Conservation (phyloP, 2,113 vertebrate species). For the Brachyistius frenatus region DNA sequence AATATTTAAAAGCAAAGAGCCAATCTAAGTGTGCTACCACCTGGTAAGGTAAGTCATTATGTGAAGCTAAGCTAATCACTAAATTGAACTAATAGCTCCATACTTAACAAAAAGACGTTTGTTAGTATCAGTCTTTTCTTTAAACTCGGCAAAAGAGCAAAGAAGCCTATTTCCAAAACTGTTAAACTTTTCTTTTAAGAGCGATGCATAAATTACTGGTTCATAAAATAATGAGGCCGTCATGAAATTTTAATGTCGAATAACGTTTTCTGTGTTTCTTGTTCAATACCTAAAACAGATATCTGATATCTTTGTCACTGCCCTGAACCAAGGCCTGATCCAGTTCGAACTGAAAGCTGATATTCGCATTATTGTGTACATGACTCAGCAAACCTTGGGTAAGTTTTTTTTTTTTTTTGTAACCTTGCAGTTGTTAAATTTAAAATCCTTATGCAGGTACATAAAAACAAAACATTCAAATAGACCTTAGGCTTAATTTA, state of each 20-base stretch:
- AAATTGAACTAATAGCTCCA: background rate
- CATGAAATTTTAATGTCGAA: background rate
- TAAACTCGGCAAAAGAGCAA: background rate
- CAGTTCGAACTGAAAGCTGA: constrained; percentile 95
- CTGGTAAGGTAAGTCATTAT: background rate
- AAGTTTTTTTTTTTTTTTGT: constrained; percentile 67
- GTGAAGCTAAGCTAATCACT: background rate
- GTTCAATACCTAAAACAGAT: constrained; percentile 81
- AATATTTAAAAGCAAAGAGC: background rate
- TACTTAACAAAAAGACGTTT: background rate
- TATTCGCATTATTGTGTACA: constrained; percentile 90
- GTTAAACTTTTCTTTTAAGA: background rate
- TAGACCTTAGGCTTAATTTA: constrained; percentile 18
- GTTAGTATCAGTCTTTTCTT: background rate
- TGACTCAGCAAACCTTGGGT: constrained; percentile 96
- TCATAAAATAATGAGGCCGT: background rate
- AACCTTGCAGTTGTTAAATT: background rate
- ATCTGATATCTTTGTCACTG: constrained; percentile 89
- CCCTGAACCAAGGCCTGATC: constrained; percentile 94
- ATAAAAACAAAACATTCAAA: constrained; percentile 28
- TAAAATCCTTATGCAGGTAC: background rate
- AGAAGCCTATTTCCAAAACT: background rate
- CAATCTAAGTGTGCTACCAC: background rate
- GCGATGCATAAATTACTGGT: background rate
- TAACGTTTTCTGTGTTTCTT: background rate